A percentile compares a stretch with the other conserved stretches of the same genome.
phyloP scores from a whole-genome alignment of 2,113 vertebrate species.

The Myiozetetes cayanensis region DNA sequence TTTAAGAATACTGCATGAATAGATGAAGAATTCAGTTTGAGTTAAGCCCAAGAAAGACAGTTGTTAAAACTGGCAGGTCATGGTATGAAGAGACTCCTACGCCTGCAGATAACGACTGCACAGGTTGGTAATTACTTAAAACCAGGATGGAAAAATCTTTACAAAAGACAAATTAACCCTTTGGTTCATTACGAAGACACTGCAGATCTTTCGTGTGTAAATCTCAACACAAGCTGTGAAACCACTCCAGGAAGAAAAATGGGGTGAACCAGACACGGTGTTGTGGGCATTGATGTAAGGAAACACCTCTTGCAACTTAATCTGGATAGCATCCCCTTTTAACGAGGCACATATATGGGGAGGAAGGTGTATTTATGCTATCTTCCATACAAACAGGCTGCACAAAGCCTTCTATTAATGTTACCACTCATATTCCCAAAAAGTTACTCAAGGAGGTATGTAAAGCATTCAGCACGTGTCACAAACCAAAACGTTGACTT shows the following conservation, averaged over 20 bases:
- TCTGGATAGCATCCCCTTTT: neutral
- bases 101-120: conserved; percentile 37
- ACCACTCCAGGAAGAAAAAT: neutral
- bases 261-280: neutral
- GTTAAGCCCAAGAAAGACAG: conserved; percentile 13
- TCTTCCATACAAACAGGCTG: neutral
- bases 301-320: neutral
- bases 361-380: neutral
- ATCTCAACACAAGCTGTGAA: neutral
- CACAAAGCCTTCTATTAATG: neutral
- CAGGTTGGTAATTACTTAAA: conserved; percentile 56
- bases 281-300: neutral
- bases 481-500: neutral
- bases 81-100: conserved; percentile 7
- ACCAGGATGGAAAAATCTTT: conserved; percentile 43
- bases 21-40: conserved; percentile 46
- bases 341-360: accelerated
- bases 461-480: neutral
- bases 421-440: neutral
- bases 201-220: neutral
- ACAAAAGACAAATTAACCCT: conserved; percentile 50
- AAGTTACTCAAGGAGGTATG: neutral
- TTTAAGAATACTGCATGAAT: neutral
- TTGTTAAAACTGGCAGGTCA: conserved; percentile 42
- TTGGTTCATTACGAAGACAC: conserved; percentile 14